These are phyloP conservation scores for Macrosoma leucophasiata DNA, from an alignment of 2,888 invertebrate species.

Conservation along the genomic window DNA sequence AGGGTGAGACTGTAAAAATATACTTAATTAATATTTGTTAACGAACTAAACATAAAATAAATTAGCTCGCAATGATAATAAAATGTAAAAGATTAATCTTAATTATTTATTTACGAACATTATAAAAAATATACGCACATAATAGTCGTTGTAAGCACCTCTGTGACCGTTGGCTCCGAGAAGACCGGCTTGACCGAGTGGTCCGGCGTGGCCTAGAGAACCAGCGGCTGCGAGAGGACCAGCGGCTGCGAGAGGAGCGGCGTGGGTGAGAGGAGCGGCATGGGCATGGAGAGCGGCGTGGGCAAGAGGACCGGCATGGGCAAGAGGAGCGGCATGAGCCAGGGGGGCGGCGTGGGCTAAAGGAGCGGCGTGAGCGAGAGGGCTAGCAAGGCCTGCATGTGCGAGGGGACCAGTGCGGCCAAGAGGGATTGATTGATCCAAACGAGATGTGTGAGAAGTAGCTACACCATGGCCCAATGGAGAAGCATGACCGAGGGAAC, in stretches of 20 bases:
- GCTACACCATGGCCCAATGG: conserved; percentile 23
- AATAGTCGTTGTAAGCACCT: conserved; percentile 28
- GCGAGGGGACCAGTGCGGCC: conserved; percentile 27
- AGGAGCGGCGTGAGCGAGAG: conserved; percentile 27
- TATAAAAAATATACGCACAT: conserved; percentile 28
- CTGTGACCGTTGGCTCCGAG: conserved; percentile 21
- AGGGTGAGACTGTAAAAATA: conserved; percentile 64
- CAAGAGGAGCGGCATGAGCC: conserved; percentile 25
- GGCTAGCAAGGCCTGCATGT: conserved; percentile 28
- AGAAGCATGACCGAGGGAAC: conserved; percentile 14
- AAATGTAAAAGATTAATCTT: too few species aligned
- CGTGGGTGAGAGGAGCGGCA: conserved; percentile 31
- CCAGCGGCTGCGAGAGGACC: too few species aligned
- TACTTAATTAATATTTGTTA: not conserved
- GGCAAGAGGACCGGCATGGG: conserved; percentile 20
- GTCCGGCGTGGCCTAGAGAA: conserved; percentile 22
- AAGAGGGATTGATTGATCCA: conserved; percentile 20
- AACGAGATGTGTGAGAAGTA: conserved; percentile 28
- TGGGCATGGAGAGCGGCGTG: conserved; percentile 9
- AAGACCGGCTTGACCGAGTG: conserved; percentile 26
- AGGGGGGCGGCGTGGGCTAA: conserved; percentile 33
- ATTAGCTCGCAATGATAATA: too few species aligned
- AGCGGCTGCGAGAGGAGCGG: conserved; percentile 11
- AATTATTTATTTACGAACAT: not conserved
- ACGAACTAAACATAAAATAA: conserved; percentile 3